Conservation (phyloP, 2,797 vertebrate species). For the Phrynocephalus guinanensis region DNA sequence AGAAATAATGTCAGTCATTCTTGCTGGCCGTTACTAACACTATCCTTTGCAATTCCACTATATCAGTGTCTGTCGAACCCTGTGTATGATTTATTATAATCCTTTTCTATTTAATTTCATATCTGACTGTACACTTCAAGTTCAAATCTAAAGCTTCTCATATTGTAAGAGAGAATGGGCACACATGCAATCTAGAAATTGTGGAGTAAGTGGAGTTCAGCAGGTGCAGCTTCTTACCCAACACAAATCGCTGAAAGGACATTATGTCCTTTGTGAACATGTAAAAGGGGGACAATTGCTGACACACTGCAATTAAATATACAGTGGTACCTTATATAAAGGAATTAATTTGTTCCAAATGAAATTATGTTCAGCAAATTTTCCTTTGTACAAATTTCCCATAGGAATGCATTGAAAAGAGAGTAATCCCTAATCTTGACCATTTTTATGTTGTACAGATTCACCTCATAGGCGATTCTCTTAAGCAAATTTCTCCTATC, state of each 20-base stretch:
- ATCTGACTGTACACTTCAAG: not conserved
- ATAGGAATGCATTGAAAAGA: too few species aligned
- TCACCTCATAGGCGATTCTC: too few species aligned
- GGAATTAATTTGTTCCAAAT: too few species aligned
- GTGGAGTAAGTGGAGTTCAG: not conserved
- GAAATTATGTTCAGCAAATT: too few species aligned
- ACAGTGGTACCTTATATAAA: too few species aligned
- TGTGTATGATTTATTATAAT: not conserved
- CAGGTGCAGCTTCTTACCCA: too few species aligned
- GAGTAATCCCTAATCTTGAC: too few species aligned
- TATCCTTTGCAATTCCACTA: not conserved
- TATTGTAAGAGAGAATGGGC: not conserved
- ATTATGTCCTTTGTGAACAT: not conserved
- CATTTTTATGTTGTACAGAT: too few species aligned
- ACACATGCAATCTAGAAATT: not conserved
- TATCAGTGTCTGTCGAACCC: not conserved
- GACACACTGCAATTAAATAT: too few species aligned
- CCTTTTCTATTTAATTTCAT: not conserved
- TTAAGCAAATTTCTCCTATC: too few species aligned
- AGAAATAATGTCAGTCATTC: constrained; percentile 34
- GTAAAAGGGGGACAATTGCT: too few species aligned
- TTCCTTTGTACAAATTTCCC: too few species aligned
- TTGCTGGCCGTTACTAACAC: constrained; percentile 6
- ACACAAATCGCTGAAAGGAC: not conserved
- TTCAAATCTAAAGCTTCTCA: not conserved